Percentiles rank a stretch among this genome's conserved stretches.
phyloP scores from a whole-genome alignment of 2,113 vertebrate genomes.

The Odontophorus gujanensis region DNA sequence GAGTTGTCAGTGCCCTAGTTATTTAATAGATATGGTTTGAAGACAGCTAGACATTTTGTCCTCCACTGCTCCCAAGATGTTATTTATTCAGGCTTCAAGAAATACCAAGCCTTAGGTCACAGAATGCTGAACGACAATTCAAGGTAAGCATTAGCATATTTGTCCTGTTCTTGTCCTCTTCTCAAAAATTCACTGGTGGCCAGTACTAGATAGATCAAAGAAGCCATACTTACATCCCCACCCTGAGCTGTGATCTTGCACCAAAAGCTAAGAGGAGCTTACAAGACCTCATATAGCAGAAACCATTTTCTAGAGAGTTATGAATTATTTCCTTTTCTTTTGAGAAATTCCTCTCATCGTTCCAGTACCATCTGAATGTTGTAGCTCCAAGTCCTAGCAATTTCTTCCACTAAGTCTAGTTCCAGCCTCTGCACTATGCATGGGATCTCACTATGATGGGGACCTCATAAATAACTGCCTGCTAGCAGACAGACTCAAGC shows the following conservation, averaged over 20 bases:
- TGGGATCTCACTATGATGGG: background rate
- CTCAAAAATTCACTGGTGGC: background rate
- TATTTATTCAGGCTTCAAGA: background rate
- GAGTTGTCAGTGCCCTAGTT: background rate
- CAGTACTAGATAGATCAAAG: background rate
- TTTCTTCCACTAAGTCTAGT: background rate
- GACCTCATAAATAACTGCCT: background rate
- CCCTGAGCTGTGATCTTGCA: background rate
- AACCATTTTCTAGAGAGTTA: background rate
- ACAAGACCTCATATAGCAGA: background rate
- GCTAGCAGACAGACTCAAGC: background rate
- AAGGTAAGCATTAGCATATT: background rate
- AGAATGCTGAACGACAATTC: background rate
- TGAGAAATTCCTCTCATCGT: background rate
- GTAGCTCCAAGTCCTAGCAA: background rate
- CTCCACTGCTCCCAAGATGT: background rate
- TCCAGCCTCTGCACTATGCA: background rate
- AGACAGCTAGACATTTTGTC: background rate
- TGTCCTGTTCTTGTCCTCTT: background rate
- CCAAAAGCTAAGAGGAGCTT: background rate
- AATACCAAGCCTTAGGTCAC: background rate
- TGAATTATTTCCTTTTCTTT: background rate
- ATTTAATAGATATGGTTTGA: background rate
- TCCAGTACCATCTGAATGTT: background rate
- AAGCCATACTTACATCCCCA: background rate